Evolutionary conservation across 2,888 invertebrate species (phyloP), one percentile per base, ranked within the genome.

Genomic region (Patella caerulea): DNA sequence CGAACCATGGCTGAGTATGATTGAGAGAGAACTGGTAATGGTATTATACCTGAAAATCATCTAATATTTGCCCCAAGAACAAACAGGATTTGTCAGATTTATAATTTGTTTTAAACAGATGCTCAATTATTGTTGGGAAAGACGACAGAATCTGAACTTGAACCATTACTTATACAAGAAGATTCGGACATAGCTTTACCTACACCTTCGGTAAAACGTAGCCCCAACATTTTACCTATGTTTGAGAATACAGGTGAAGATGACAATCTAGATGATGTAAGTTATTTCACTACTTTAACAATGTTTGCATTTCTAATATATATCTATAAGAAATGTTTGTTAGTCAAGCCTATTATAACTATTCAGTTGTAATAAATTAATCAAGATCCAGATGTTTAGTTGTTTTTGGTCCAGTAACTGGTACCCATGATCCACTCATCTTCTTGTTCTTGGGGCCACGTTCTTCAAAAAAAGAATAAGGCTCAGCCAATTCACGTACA

Each of bases 231-330:
- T 79, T 92, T 98, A 80, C 98, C 98, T 0, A 94, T 95, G 80
- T 94, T 95, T 83, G 95, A 95, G 81, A 96, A 96, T 88, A 94
- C 95, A 59, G 96, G 96, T 0, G 96, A 96, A 90, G 94, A 96
- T 92, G 98, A 98, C 92, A 98, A 97, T 91, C 92, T 98, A 78
- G 96, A 97, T 92, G 97, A 97, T 93, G 97, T 97, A 93, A 93
- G 94, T 92, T 34, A 24, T 14, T 14, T 65, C 19, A 34, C 5
- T 34, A 45, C 9, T 45, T 45, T 45, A 45, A 65, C 24, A n/a
- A 11, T 56, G 15, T 11, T 53, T 5, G 9, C 24, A 71, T 45
- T 24, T n/a, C 4, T n/a, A 24, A 15, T 55, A n/a, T 54, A 19
- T 11, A 14, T 11, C 55, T 19, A 14, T 24, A 11, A 19, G 59